A percentile compares a stretch with the other conserved stretches of the same genome.
These are phyloP conservation scores for Neosilurus hyrtlii DNA, from an alignment of 2,797 vertebrate species.

Conservation along the genomic window DNA sequence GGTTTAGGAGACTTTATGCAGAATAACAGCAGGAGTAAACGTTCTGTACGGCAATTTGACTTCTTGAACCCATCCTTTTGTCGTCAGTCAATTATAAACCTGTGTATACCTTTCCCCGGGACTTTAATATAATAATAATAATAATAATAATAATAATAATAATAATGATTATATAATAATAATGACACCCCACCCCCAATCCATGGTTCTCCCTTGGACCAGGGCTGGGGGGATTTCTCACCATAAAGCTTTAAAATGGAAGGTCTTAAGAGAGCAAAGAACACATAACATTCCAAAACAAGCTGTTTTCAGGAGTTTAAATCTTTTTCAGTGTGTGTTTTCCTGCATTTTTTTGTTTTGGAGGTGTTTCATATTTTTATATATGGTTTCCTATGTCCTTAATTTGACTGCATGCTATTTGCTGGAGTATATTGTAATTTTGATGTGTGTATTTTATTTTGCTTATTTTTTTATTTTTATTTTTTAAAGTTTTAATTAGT, in stretches of 20 bases:
- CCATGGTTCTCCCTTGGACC: too few relatives aligned
- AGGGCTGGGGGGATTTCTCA: background rate
- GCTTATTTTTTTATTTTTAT: background rate
- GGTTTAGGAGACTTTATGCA: constrained; percentile 57
- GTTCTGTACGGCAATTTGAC: background rate
- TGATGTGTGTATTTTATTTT: background rate
- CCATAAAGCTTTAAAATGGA: background rate
- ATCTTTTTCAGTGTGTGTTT: background rate
- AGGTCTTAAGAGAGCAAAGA: background rate
- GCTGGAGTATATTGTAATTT: background rate
- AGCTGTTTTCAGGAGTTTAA: background rate
- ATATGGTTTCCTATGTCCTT: background rate
- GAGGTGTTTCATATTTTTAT: background rate
- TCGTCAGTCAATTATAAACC: constrained; percentile 5
- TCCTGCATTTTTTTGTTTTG: background rate
- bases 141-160: too few relatives aligned
- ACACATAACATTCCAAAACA: background rate
- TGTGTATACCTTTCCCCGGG: background rate
- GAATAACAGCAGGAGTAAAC: background rate
- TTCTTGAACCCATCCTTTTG: background rate
- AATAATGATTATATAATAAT: too few relatives aligned
- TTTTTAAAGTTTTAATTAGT: constrained; percentile 7
- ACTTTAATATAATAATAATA: background rate
- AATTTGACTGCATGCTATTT: background rate
- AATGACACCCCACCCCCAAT: too few relatives aligned